Base-by-base conservation (phyloP, 2,888 invertebrate species). In the Brachynemurus nebulosus region DNA sequence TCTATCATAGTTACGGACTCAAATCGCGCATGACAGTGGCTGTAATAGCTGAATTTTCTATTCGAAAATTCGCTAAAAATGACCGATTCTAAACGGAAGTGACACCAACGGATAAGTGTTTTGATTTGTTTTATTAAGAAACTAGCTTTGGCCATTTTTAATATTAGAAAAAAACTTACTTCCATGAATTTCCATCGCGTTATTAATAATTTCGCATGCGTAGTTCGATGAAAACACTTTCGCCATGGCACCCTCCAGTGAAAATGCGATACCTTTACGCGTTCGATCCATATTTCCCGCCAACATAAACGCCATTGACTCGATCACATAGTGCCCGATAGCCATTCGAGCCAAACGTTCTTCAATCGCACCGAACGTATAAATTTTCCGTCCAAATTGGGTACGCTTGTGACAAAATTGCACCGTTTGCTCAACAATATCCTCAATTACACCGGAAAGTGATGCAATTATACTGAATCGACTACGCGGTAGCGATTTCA, bases 271-370 rank as follows among this genome's bases (percentile, higher is more conserved):
- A 8, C 33, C 33, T 14, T 33, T 33, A n/a, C n/a, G n/a, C n/a
- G n/a, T n/a, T n/a, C n/a, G n/a, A 16, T 33, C 33, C 33, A 33
- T 33, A 33, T 33, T 33, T 6, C 33, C 33, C 33, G 33, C 33
- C 5, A 33, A 14, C 33, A 33, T 33, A 16, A 14, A 33, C 6
- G 33, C 33, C 16, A 33, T 14, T 14, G 12, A 33, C 16, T 33
- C 33, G 33, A 14, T 33, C 12, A 33, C 33, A 33, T 33, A 33
- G n/a, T 33, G 33, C 6, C 16, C 16, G 12, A 33, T 33, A 6
- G 33, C 33, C 33, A 33, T 33, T 33, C 12, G 4, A 33, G 33
- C 33, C 16, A 33, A 33, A 14, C 16, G n/a, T 33, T 16, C 33
- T 33, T 33, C 12, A 16, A 33, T 33, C 9, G 33, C 33, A 14